A percentile compares a stretch with the other conserved stretches of the same genome.
Conservation (phyloP, 2,797 vertebrate species). For the Varecia variegata region DNA sequence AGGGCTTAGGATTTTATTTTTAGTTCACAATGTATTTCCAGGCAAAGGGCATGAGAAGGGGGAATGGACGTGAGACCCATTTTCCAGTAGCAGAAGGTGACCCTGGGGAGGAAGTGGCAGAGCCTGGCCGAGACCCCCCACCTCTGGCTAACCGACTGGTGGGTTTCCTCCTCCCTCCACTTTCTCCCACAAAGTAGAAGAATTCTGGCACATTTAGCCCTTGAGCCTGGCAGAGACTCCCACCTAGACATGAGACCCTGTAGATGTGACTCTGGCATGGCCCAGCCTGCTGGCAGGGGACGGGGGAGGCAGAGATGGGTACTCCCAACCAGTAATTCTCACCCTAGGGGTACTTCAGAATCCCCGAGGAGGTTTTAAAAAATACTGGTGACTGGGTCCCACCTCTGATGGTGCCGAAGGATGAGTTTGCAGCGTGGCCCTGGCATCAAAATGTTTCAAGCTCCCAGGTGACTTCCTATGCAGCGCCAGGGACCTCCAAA, state of each 20-base stretch:
- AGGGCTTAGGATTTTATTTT: neutral
- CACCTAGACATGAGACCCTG: neutral
- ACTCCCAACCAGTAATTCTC: neutral
- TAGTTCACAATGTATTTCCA: neutral
- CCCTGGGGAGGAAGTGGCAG: neutral
- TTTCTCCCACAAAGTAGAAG: neutral
- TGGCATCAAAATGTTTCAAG: neutral
- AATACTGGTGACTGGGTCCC: neutral
- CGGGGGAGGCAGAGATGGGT: neutral
- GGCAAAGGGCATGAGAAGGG: neutral
- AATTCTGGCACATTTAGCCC: neutral
- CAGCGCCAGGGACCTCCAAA: neutral
- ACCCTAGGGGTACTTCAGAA: neutral
- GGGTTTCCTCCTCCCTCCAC: neutral
- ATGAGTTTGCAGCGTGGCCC: neutral
- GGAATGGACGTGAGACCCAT: neutral
- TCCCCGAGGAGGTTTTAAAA: neutral
- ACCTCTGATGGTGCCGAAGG: neutral
- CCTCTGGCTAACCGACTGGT: neutral
- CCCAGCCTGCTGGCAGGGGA: neutral
- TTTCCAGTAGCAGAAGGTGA: neutral
- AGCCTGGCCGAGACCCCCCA: fast-evolving
- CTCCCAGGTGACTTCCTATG: neutral
- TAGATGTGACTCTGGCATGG: neutral
- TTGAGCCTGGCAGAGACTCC: neutral